Evolutionary conservation across 2,797 vertebrate genomes (phyloP).

Genomic region (Enteromius fasciolatus): DNA sequence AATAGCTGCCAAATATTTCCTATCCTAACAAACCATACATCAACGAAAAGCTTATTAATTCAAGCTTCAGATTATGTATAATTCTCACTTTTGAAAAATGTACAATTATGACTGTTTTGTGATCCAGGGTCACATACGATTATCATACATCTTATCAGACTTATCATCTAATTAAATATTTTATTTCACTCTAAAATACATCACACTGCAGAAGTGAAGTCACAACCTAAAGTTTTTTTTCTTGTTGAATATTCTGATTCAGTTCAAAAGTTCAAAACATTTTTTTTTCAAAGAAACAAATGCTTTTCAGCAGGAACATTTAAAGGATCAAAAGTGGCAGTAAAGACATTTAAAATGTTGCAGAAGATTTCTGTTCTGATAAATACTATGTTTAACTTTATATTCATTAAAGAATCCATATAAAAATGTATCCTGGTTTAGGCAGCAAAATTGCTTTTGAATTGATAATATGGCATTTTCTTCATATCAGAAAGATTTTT

Average conservation of each 20-base stretch:
- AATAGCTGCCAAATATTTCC: too few relatives aligned
- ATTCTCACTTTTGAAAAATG: too few relatives aligned
- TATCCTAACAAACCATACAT: too few relatives aligned
- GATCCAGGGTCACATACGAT: too few relatives aligned
- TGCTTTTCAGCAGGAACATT: not conserved
- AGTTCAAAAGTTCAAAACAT: not conserved
- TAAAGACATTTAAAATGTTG: not conserved
- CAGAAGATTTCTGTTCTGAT: not conserved
- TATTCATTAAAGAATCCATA: not conserved
- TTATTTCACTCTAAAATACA: not conserved
- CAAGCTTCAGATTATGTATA: too few relatives aligned
- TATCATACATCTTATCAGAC: not conserved
- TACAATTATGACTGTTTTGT: too few relatives aligned
- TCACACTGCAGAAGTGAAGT: not conserved
- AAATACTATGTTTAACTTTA: not conserved
- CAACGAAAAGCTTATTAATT: too few relatives aligned
- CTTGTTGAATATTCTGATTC: not conserved
- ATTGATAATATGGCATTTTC: not conserved
- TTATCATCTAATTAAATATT: not conserved
- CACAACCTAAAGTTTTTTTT: not conserved
- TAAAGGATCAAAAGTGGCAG: not conserved
- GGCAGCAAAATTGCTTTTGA: not conserved
- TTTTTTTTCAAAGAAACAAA: not conserved
- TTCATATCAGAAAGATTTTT: not conserved
- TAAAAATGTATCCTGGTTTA: not conserved